phyloP scores from a whole-genome alignment of 2,113 vertebrate genomes.

The Ictidomys tridecemlineatus region DNA sequence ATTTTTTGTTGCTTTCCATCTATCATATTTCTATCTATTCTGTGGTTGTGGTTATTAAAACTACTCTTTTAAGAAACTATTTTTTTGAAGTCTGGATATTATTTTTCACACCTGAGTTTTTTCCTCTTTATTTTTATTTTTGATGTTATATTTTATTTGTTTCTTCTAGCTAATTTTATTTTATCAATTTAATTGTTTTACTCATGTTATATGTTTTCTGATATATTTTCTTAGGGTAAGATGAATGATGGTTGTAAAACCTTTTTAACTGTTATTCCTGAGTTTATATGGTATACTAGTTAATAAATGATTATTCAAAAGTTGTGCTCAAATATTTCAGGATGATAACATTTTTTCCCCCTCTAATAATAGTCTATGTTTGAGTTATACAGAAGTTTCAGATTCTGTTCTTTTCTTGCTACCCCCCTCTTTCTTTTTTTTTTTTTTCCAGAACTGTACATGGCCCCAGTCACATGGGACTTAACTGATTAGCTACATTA shows the following conservation, averaged over 20 bases:
- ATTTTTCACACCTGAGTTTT: too few species aligned
- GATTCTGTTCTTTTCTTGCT: neutral
- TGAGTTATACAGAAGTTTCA: neutral
- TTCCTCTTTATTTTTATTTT: too few species aligned
- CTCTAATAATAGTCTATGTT: neutral
- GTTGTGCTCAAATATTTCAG: neutral
- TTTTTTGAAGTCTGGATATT: too few species aligned
- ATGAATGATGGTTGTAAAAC: neutral
- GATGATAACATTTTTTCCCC: neutral
- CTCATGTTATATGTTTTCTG: too few species aligned
- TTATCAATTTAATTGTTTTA: too few species aligned
- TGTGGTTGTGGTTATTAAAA: too few species aligned
- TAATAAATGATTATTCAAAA: neutral
- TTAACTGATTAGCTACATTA: neutral
- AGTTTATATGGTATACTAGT: neutral
- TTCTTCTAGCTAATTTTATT: too few species aligned
- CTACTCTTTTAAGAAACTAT: too few species aligned
- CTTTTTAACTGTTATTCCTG: neutral
- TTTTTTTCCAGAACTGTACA: accelerated
- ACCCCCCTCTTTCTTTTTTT: neutral
- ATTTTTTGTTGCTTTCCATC: too few species aligned
- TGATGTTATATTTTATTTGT: too few species aligned
- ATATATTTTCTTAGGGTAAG: too few species aligned
- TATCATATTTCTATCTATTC: too few species aligned
- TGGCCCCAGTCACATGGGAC: accelerated